Conservation (phyloP, 2,113 vertebrate species). For the Anguilla rostrata region DNA sequence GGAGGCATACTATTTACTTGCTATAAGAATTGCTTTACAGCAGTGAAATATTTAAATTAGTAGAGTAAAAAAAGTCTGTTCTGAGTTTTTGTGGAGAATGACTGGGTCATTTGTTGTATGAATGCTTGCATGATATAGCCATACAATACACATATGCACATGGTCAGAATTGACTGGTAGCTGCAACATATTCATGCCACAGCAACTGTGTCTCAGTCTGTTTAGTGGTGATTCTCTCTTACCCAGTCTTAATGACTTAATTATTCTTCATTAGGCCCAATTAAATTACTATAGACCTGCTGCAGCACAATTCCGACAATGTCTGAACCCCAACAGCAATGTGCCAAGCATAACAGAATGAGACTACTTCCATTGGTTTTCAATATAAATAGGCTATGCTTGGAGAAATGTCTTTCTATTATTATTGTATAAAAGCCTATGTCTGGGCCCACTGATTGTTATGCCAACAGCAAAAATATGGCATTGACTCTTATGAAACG, state of each 20-base stretch:
- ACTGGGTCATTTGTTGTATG: conserved; percentile 50
- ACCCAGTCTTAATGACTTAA: conserved; percentile 73
- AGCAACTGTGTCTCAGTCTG: conserved; percentile 58
- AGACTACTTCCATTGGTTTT: conserved; percentile 51
- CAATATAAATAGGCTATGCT: conserved; percentile 46
- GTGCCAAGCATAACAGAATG: conserved; percentile 44
- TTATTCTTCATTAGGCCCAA: conserved; percentile 76
- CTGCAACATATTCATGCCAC: conserved; percentile 52
- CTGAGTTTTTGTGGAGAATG: conserved; percentile 22
- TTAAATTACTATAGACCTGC: conserved; percentile 66
- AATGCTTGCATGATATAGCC: conserved; percentile 31
- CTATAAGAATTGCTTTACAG: conserved; percentile 40
- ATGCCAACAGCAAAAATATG: conserved; percentile 71
- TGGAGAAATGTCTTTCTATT: conserved; percentile 62
- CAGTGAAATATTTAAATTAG: conserved; percentile 43
- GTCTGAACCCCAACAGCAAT: conserved; percentile 46
- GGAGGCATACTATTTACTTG: conserved; percentile 17
- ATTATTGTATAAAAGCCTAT: conserved; percentile 62
- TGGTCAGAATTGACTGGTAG: conserved; percentile 12
- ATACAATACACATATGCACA: not conserved
- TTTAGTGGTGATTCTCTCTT: conserved; percentile 61
- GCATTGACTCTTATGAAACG: conserved; percentile 69
- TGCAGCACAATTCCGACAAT: conserved; percentile 58
- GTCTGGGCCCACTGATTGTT: conserved; percentile 66
- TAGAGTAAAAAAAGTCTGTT: conserved; percentile 26